Evolutionary conservation across 2,888 invertebrate genomes (phyloP), one percentile per base, ranked within the genome.

Genomic region (Oligia latruncula): DNA sequence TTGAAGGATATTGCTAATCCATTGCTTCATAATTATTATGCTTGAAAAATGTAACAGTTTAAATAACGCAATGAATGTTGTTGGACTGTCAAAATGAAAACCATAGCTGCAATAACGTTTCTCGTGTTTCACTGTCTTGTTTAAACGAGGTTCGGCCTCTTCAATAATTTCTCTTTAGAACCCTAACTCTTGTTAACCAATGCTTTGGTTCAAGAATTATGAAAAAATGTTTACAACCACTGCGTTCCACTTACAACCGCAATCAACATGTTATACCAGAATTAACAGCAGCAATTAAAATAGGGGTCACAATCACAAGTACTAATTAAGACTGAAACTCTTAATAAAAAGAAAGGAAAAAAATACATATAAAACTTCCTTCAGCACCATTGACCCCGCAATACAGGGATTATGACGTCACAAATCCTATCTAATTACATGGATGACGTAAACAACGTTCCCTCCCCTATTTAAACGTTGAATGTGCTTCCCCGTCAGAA

Each of bases 391-490:
- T 91, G 89, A 90, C 90, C 89, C 80, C 83, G 83, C 66, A 76
- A 72, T 84, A 87, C 80, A 65, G 77, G 74, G 82, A 89, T 88
- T 87, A 86, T 84, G 75, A 82, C 88, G 82, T 82, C 84, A 90
- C 87, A 90, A 90, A 90, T 88, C 86, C 78, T 80, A 85, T 87
- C 77, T 84, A 81, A 84, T 80, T 84, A 83, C 92, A 92, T 93
- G 93, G 93, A 94, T 94, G 94, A 94, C 93, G 93, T 93, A 93
- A 95, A 93, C 93, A 93, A 67, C 43, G 68, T 92, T 86, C 92
- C 93, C 93, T 93, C 95, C 94, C 92, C 92, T 88, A 93, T 94
- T 95, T 94, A 94, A 94, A 94, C 94, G 95, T 93, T 95, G 95
- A 96, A 96, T 95, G 95, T 94, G 93, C 92, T 93, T 93, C 93